These are phyloP conservation scores for Pseudomyrmex flavicornis DNA, from an alignment of 1,140 invertebrate species.

Conservation along the genomic window DNA sequence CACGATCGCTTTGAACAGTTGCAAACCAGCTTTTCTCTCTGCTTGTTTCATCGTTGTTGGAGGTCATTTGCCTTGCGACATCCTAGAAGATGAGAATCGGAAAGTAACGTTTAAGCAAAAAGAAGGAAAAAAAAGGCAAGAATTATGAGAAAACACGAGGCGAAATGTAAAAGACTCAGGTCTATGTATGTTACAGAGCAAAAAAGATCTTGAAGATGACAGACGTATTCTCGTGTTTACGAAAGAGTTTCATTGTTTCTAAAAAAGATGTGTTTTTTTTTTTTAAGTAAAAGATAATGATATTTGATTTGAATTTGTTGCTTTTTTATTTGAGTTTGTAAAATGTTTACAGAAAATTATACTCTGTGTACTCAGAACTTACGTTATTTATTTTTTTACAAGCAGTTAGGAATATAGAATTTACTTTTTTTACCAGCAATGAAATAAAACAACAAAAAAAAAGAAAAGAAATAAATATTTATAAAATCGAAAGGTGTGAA, in stretches of 20 bases:
- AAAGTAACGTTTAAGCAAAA: conserved; percentile 19
- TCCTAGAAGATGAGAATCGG: neutral
- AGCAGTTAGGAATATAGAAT: neutral
- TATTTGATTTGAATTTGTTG: neutral
- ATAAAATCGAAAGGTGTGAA: too few relatives aligned
- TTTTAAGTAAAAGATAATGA: conserved; percentile 21
- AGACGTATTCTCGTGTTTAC: neutral
- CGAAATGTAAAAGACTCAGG: conserved; percentile 24
- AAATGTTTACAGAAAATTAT: too few relatives aligned
- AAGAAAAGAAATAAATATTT: too few relatives aligned
- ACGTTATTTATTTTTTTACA: too few relatives aligned
- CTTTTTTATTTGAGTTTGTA: too few relatives aligned
- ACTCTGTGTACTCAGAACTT: too few relatives aligned
- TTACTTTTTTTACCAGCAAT: neutral
- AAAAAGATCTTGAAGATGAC: conserved; percentile 13
- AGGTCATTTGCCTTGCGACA: conserved; percentile 4
- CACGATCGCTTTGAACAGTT: neutral
- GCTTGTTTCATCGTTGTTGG: neutral
- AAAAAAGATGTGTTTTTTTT: conserved; percentile 18
- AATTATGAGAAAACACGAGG: neutral
- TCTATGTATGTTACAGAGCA: conserved; percentile 15
- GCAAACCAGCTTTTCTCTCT: neutral
- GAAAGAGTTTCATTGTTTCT: conserved; percentile 18
- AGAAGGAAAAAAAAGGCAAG: conserved; percentile 6
- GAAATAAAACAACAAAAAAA: too few relatives aligned